Conservation (phyloP, 2,888 invertebrate genomes). For the Bugulina stolonifera region DNA sequence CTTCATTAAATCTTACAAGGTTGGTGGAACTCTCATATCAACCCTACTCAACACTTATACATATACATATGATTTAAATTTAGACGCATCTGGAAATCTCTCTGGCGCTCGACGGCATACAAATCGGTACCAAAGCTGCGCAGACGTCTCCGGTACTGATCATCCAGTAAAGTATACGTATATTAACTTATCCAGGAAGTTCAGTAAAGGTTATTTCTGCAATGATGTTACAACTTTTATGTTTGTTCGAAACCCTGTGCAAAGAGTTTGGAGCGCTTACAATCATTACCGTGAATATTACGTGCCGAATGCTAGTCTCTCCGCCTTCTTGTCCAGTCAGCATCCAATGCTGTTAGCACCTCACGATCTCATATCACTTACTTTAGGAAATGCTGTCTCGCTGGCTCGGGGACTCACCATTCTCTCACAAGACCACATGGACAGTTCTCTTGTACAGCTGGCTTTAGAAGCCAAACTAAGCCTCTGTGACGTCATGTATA, state of each 20-base stretch:
- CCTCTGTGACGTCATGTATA: not conserved
- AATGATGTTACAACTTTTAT: not conserved
- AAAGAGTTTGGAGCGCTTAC: conserved; percentile 18
- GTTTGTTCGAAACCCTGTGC: conserved; percentile 4
- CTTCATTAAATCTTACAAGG: conserved; percentile 5
- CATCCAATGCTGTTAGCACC: too few species aligned
- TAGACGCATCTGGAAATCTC: not conserved
- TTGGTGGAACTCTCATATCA: not conserved
- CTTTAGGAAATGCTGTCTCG: not conserved
- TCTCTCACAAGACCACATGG: not conserved
- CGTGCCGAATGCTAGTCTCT: too few species aligned
- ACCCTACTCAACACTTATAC: not conserved
- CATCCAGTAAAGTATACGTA: not conserved
- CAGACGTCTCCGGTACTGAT: not conserved
- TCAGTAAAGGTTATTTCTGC: not conserved
- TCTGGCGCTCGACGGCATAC: not conserved
- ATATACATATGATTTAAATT: not conserved
- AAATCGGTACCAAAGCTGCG: not conserved
- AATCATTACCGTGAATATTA: not conserved
- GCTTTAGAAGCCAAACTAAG: not conserved
- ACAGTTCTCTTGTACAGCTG: not conserved
- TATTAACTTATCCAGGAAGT: not conserved
- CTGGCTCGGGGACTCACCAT: not conserved
- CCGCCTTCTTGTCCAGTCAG: too few species aligned
- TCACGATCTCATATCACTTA: not conserved